Evolutionary conservation across 2,797 vertebrate genomes (phyloP), one percentile per base, ranked within the genome.

Genomic region (Benthosema pterotum): DNA sequence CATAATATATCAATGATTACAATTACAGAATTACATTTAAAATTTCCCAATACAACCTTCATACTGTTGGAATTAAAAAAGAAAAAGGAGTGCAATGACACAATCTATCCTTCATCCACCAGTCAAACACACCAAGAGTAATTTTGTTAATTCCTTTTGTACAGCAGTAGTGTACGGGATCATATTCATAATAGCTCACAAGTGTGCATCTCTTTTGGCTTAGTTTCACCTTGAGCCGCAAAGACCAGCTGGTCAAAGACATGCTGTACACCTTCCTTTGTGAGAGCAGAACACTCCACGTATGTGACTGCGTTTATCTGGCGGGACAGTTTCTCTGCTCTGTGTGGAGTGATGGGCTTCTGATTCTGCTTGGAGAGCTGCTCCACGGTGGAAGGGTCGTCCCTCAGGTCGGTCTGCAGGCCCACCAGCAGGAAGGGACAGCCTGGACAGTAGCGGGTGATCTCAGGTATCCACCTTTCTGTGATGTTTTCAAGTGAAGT

Each of bases 161-260:
- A n/a, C n/a, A n/a, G n/a, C n/a, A n/a, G n/a, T n/a, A n/a, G n/a
- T n/a, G n/a, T n/a, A n/a, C n/a, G n/a, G n/a, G n/a, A n/a, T n/a
- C n/a, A n/a, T n/a, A n/a, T n/a, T 95, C 93, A 95, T 92, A 94
- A 92, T 92, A 95, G 91, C 84, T 92, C 91, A 93, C 94, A 95
- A 90, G 89, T 93, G 87, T 89, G 93, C 75, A 91, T 95, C 92
- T 95, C 95, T 92, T 93, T 94, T 83, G 93, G 93, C 87, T 93
- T 92, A 60, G 92, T 92, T 32, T 93, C 93, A 77, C 95, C 93
- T 91, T 95, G 79, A 82, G 94, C 94, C 71, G 94, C 94, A 89
- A 95, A 83, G 91, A 94, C 94, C 70, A 94, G 94, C 72, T 95
- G 94, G 19, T 95, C 94, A 92, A 95, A 95, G 85, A 95, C 93